These are phyloP conservation scores for Cheumatopsyche charites DNA, from an alignment of 1,140 invertebrate species.

Conservation along the genomic window DNA sequence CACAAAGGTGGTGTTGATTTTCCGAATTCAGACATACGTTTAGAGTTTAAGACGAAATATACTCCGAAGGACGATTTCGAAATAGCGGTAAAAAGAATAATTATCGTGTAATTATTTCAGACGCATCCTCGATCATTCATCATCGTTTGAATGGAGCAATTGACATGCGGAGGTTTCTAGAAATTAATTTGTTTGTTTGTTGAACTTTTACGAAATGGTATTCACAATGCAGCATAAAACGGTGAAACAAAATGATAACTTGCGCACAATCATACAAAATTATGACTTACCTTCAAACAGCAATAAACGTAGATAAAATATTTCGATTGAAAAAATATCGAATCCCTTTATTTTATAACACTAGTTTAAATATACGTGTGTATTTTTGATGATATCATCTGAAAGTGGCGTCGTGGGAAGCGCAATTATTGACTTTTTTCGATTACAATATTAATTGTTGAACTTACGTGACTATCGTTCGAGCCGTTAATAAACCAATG, in stretches of 20 bases:
- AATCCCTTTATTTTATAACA: too few species aligned
- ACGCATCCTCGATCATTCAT: conserved; percentile 25
- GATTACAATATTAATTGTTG: not conserved
- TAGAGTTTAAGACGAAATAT: too few species aligned
- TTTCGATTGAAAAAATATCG: too few species aligned
- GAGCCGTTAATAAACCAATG: conserved; percentile 17
- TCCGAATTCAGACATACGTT: too few species aligned
- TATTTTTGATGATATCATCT: not conserved
- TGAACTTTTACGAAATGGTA: too few species aligned
- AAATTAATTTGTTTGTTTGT: conserved; percentile 16
- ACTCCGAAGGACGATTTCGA: conserved; percentile 15
- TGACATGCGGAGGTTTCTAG: conserved; percentile 3
- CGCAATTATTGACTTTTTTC: not conserved
- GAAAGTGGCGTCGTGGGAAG: conserved; percentile 1
- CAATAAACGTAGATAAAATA: too few species aligned
- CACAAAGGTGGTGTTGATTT: too few species aligned
- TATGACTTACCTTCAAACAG: too few species aligned
- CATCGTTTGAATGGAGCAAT: conserved; percentile 7
- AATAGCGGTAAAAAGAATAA: conserved; percentile 25
- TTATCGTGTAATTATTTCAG: conserved; percentile 16
- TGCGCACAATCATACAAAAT: too few species aligned
- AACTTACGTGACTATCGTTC: conserved; percentile 1
- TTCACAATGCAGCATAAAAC: too few species aligned
- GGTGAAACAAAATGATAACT: too few species aligned
- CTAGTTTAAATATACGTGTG: too few species aligned